A percentile compares a stretch with the other conserved stretches of the same genome.
These are phyloP conservation scores for Chanos chanos DNA, from an alignment of 2,797 vertebrate species.

Conservation along the genomic window DNA sequence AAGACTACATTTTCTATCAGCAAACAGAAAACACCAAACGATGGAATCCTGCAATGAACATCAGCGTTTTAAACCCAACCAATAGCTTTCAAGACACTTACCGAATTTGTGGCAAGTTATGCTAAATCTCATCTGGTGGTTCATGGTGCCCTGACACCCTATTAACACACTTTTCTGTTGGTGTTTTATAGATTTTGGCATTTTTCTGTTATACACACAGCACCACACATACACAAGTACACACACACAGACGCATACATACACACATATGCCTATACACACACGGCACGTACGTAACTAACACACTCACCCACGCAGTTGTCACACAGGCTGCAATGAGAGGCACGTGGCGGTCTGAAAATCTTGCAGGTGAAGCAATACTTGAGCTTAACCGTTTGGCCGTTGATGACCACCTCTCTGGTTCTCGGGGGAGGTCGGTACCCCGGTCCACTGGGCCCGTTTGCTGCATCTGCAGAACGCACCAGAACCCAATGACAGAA, in stretches of 20 bases:
- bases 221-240: background rate
- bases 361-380: constrained; percentile 88
- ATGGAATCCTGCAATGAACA: too few relatives aligned
- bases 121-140: too few relatives aligned
- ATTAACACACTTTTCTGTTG: too few relatives aligned
- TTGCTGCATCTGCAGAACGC: constrained; percentile 75
- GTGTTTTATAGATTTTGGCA: too few relatives aligned
- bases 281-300: background rate
- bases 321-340: constrained; percentile 87
- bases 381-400: constrained; percentile 87
- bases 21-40: too few relatives aligned
- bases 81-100: too few relatives aligned
- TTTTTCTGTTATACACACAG: too few relatives aligned
- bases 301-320: constrained; percentile 82
- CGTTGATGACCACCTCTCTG: constrained; percentile 87
- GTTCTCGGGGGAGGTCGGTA: constrained; percentile 85
- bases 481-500: background rate
- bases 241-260: background rate
- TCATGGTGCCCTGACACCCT: too few relatives aligned
- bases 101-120: too few relatives aligned
- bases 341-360: constrained; percentile 82
- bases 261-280: background rate
- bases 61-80: too few relatives aligned
- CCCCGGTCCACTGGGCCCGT: constrained; percentile 79
- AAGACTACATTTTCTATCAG: too few relatives aligned